Evolutionary conservation across 1,140 invertebrate species (phyloP), one percentile per base, ranked within the genome.

Genomic region (Musca vetustissima): DNA sequence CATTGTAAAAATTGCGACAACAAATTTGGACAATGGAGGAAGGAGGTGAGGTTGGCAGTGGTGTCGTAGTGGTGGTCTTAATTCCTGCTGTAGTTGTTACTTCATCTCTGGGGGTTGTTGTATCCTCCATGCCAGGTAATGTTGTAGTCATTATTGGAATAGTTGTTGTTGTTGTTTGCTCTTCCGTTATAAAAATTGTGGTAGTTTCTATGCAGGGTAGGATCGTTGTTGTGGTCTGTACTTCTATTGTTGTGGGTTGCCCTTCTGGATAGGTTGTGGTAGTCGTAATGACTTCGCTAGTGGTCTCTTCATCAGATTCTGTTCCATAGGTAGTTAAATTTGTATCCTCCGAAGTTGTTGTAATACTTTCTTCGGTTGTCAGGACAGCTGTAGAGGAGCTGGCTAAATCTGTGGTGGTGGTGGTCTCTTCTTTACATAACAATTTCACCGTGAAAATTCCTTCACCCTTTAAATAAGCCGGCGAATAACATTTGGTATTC

Each of bases 111-210:
- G 55, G n/a, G 15, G 55, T 32, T 1, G 13, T 28, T 28, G 25
- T 55, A 3, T 19, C 24, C 2, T 14, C n/a, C 4, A 25, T 28
- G 25, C 19, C 4, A 11, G 14, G 4, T 55, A 0, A 11, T 13
- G 52, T 55, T 22, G 32, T 25, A 24, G 15, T n/a, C n/a, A n/a
- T n/a, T n/a, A n/a, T 59, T 8, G 32, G 1, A 4, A 43, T 68
- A n/a, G 67, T 48, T 50, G 67, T 68, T 19, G 67, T 17, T 50
- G 52, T 52, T 19, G 53, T 17, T 61, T 14, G 3, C 28, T 28
- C 28, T 8, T 28, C 28, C 28, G 28, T 28, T 28, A 8, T n/a
- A n/a, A n/a, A 28, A 28, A 8, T 28, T 8, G 28, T 4, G 3
- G 28, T 28, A 4, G 28, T 28, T 28, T 28, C 28, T 8, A 8